These are phyloP conservation scores for Pelecanoides urinatrix DNA, from an alignment of 2,113 vertebrate species.

Conservation along the genomic window DNA sequence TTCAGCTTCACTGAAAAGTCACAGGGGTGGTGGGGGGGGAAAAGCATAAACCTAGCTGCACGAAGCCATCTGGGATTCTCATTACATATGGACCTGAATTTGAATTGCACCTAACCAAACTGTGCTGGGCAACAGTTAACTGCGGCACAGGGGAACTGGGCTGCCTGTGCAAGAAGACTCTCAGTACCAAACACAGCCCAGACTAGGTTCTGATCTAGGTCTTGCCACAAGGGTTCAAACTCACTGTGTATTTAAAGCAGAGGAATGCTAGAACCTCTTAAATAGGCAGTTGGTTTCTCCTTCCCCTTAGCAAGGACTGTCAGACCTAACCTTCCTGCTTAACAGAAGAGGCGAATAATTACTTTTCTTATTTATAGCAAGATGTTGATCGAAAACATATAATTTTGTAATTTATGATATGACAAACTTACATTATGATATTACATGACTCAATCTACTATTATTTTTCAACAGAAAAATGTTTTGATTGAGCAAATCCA, in stretches of 20 bases:
- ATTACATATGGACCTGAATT: not conserved
- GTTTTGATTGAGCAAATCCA: not conserved
- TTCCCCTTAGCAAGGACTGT: not conserved
- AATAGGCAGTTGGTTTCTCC: not conserved
- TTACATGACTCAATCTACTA: not conserved
- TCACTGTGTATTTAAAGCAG: not conserved
- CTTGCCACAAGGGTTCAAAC: not conserved
- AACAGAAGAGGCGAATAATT: not conserved
- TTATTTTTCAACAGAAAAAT: not conserved
- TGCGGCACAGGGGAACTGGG: not conserved
- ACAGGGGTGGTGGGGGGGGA: too few species aligned
- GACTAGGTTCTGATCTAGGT: not conserved
- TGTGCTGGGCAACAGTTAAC: not conserved
- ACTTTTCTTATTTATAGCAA: not conserved
- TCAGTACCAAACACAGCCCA: not conserved
- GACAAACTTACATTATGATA: not conserved
- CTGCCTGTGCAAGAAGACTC: not conserved
- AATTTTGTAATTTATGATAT: not conserved
- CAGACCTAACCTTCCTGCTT: not conserved
- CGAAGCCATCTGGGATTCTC: not conserved
- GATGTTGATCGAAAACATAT: not conserved
- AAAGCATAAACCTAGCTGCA: not conserved
- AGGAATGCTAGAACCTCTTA: not conserved
- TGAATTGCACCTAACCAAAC: not conserved
- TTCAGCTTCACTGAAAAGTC: slow-evolving; percentile 25